phyloP scores from a whole-genome alignment of 1,140 invertebrate genomes.

The Bombyx mandarina region DNA sequence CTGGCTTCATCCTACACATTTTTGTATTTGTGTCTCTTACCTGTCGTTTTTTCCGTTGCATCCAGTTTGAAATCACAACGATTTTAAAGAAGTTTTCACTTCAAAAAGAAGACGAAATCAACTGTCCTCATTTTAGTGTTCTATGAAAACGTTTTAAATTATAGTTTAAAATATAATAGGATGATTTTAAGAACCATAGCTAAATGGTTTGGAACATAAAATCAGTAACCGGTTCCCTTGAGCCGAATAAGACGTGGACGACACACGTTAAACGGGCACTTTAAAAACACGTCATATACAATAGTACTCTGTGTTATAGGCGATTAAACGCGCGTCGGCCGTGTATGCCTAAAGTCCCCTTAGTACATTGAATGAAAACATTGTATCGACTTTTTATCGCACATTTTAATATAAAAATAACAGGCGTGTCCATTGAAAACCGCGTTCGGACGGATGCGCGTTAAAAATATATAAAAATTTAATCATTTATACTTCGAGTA shows the following conservation, averaged over 20 bases:
- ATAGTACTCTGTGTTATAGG: not conserved
- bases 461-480: constrained; percentile 30
- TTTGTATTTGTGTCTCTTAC: too few relatives aligned
- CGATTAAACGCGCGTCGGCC: constrained; percentile 5
- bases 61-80: too few relatives aligned
- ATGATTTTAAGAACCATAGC: not conserved
- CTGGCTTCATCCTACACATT: too few relatives aligned
- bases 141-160: not conserved
- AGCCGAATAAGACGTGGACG: not conserved
- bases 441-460: constrained; percentile 10
- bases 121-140: too few relatives aligned
- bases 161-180: not conserved
- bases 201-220: too few relatives aligned
- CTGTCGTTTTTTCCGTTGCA: too few relatives aligned
- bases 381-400: constrained; percentile 27
- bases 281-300: not conserved
- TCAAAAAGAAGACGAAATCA: too few relatives aligned
- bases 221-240: not conserved
- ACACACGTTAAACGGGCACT: not conserved
- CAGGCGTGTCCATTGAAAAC: constrained; percentile 13
- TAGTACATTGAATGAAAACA: constrained; percentile 25
- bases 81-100: too few relatives aligned
- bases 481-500: constrained; percentile 7
- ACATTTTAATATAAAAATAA: constrained; percentile 27
- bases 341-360: not conserved